Percentiles rank a stretch among this genome's conserved stretches.
Conservation (phyloP, 2,113 vertebrate species). For the Parotia lawesii region DNA sequence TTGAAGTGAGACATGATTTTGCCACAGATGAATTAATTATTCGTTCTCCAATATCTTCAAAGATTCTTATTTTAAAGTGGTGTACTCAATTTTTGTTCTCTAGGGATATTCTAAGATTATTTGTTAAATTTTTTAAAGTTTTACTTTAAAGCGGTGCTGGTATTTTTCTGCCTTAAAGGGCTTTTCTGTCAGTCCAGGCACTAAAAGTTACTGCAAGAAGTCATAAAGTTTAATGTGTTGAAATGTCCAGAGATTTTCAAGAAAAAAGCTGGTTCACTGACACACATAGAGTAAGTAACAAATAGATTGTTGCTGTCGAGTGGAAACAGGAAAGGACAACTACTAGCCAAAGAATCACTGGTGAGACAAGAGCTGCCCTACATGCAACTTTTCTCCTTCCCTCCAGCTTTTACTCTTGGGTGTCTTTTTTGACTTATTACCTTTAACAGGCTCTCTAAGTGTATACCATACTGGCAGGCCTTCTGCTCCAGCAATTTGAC, state of each 20-base stretch:
- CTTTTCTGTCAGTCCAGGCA: background rate
- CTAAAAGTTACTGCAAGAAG: background rate
- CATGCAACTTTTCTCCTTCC: background rate
- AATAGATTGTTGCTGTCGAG: background rate
- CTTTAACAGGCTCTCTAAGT: conserved; percentile 75
- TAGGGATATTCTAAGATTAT: background rate
- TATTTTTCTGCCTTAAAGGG: background rate
- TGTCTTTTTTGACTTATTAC: conserved; percentile 61
- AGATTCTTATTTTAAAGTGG: background rate
- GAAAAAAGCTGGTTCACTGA: background rate
- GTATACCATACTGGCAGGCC: conserved; percentile 66
- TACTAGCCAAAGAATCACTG: background rate
- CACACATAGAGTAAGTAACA: background rate
- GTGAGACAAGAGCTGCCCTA: background rate
- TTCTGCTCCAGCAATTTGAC: conserved; percentile 66
- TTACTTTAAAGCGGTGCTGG: background rate
- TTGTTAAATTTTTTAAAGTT: background rate
- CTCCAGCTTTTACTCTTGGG: background rate
- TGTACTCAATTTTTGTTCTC: background rate
- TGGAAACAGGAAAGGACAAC: background rate
- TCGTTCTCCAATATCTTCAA: background rate
- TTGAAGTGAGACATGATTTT: background rate
- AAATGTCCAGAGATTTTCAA: background rate
- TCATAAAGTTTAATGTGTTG: background rate
- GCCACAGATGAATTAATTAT: background rate